Evolutionary conservation across 2,888 invertebrate genomes (phyloP), one percentile per base, ranked within the genome.

Genomic region (Ametastegia equiseti): DNA sequence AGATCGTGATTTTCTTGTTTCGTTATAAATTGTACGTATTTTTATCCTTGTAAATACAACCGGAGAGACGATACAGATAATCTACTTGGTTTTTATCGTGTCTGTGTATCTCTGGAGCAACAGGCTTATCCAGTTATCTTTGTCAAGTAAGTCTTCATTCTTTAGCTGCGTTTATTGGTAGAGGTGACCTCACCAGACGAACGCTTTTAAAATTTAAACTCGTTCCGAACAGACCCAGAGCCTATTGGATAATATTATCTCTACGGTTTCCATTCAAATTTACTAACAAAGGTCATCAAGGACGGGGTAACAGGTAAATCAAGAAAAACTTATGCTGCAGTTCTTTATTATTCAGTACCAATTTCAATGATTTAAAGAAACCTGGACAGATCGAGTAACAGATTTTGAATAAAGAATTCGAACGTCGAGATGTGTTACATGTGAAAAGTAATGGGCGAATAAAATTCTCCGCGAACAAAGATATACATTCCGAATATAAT

Each of bases 131-230:
- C 60, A 60, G 15, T 60, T 11, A 60, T 30, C 60, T 3, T 60
- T 60, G 30, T 42, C 42, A 9, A 42, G 13, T 60, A 23, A 1
- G 67, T 67, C 19, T 67, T 67, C 13, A 39, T 67, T 67, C 19
- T 67, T 6, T 67, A 39, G 15, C 11, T 67, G 6, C n/a, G n/a
- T 67, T 23, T 67, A 36, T 67, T 39, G 67, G 19, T 39, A 39
- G 67, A 67, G 36, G 23, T 67, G 67, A 67, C 39, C 36, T 67
- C 67, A 67, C 39, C n/a, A 67, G 39, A 39, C 11, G 19, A 60
- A 60, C 60, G 30, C 67, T 39, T 67, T 39, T 67, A 23, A n/a
- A 67, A 39, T 36, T 27, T 9, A 15, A 19, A 36, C 67, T 67
- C 9, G 19, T 67, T 39, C 39, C 39, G 19, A 19, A 9, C 39